Evolutionary conservation across 1,140 invertebrate genomes (phyloP), one percentile per base, ranked within the genome.

Genomic region (Euglossa dilemma): DNA sequence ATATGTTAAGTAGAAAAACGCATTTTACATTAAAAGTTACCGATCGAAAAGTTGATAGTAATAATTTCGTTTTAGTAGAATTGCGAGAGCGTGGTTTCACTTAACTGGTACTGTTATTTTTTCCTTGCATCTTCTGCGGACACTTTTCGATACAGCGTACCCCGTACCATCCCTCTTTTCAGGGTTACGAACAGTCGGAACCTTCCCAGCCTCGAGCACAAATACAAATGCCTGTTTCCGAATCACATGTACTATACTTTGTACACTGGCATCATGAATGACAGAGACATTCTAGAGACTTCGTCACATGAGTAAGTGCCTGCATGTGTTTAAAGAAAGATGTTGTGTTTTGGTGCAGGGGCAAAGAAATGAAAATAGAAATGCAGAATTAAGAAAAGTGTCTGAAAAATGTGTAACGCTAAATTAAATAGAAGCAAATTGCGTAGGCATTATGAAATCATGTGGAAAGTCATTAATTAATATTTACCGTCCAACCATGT

Each of bases 151-250:
- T 96, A 93, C 98, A 99, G 28, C 96, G 95, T 45, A 96, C 94
- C 20, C 98, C 98, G 93, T 97, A 99, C 91, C 93, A 96, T 74
- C 97, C 98, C 84, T 95, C 92, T 28, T 95, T 93, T 93, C 98
- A 99, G 2, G 97, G 96, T 78, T 94, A 85, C 56, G 95, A 94
- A 92, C 98, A 99, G 79, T 96, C 95, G 12, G 93, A 92, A 12
- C 98, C 98, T 87, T 96, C 96, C 96, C 97, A 98, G 67, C 98
- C 98, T 52, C 97, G 95, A n/a, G 96, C 95, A 94, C 98, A 99
- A 80, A 97, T 95, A 92, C 98, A 99, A 81, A 94, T 95, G 47
- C 98, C 98, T 23, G 95, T 96, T 18, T n/a, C n/a, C n/a, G n/a
- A n/a, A n/a, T n/a, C n/a, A n/a, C n/a, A n/a, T n/a, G n/a, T n/a